Evolutionary conservation across 2,888 invertebrate genomes (phyloP), one percentile per base, ranked within the genome.

Genomic region (Ormyrus nitidulus): DNA sequence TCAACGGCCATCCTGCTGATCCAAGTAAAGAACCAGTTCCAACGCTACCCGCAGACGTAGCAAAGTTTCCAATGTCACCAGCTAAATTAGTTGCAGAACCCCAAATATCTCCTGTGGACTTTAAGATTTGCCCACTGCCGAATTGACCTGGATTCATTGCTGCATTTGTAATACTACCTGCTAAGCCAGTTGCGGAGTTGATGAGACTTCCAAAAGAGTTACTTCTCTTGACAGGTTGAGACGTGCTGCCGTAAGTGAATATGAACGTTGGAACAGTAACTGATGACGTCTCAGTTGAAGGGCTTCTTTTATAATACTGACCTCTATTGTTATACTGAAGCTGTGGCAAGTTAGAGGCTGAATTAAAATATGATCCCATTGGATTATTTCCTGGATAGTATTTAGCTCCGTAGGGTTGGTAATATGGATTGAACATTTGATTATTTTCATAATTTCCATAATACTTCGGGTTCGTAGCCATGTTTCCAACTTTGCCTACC

Each of bases 61-160:
- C 9, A n/a, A 34, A 6, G 5, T 73, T 53, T 19, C 51, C 54
- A 54, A 68, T 68, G n/a, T 79, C 49, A 46, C 44, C 13, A 11
- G 53, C 65, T 59, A 79, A 75, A 54, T 75, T 69, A 54, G 7
- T 65, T 3, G 79, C 79, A 10, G 79, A 6, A 11, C 48, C 70
- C 59, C 65, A 75, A 61, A 79, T 79, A n/a, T n/a, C 11, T 19
- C 59, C 62, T 10, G 48, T 19, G 19, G 75, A 54, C 10, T 51
- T 65, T 2, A 75, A 3, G 8, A 75, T 10, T 49, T 79, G 66
- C 0, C 11, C 56, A 46, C 9, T 49, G 4, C 8, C 19, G 6
- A 11, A 6, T 8, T 54, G n/a, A 8, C 13, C 44, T 49, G 68
- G 56, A 53, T 73, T 64, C 10, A 13, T 49, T 11, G 73, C 51